These are phyloP conservation scores for Dryas iulia DNA, from an alignment of 1,140 invertebrate species.

Conservation along the genomic window DNA sequence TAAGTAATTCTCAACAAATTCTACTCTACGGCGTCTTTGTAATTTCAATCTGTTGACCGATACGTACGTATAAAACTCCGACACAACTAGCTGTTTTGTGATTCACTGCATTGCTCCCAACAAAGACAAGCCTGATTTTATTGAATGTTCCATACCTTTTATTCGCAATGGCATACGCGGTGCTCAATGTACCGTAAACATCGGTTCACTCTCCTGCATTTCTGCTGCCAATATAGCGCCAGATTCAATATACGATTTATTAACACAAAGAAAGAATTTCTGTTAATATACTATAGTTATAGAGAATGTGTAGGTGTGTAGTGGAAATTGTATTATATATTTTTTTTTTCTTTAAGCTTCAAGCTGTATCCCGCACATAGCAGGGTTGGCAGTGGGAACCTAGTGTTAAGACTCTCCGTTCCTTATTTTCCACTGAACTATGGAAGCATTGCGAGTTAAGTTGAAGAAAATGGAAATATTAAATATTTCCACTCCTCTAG, in stretches of 20 bases:
- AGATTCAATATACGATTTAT: background rate
- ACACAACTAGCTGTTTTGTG: background rate
- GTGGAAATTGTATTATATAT: too few relatives aligned
- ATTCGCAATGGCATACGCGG: slow-evolving; percentile 1
- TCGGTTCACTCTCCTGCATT: slow-evolving; percentile 9
- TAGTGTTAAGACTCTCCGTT: too few relatives aligned
- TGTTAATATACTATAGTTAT: background rate
- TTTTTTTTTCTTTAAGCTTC: too few relatives aligned
- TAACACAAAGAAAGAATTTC: background rate
- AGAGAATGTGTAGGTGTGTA: background rate
- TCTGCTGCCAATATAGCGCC: background rate
- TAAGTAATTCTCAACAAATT: too few relatives aligned
- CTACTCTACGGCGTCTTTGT: too few relatives aligned
- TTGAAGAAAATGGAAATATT: too few relatives aligned
- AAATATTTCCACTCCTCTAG: too few relatives aligned
- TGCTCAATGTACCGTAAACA: slow-evolving; percentile 13
- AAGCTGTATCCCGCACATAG: too few relatives aligned
- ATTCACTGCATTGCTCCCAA: slow-evolving; percentile 5
- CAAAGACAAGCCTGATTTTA: slow-evolving; percentile 16
- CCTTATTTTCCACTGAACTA: too few relatives aligned
- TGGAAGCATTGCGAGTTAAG: too few relatives aligned
- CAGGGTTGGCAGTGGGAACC: too few relatives aligned
- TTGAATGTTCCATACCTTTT: slow-evolving; percentile 15
- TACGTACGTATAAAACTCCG: background rate
- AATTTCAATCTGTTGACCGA: too few relatives aligned